phyloP scores from a whole-genome alignment of 2,797 vertebrate species.

The Tinamus major region DNA sequence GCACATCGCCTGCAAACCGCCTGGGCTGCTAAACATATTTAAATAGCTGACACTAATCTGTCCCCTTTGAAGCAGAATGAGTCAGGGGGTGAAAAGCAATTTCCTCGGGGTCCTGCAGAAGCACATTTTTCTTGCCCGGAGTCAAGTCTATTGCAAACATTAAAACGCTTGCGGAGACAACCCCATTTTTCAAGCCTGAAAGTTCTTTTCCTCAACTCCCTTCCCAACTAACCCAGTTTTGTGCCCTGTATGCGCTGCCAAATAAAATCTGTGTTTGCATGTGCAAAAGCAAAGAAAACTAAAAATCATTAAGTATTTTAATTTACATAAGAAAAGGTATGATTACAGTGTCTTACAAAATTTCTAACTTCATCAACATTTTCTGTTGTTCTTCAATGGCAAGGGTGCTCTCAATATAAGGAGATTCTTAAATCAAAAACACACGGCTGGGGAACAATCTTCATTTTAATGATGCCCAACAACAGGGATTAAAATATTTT shows the following conservation, averaged over 20 bases:
- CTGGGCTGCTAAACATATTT: fast-evolving
- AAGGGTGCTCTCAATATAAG: conserved; percentile 29
- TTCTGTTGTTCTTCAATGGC: conserved; percentile 30
- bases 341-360: conserved; percentile 2
- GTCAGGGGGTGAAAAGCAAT: not conserved
- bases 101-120: fast-evolving
- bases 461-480: conserved; percentile 58
- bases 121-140: not conserved
- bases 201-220: not conserved
- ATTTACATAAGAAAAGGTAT: conserved; percentile 23
- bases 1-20: too few species aligned
- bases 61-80: not conserved
- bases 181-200: not conserved
- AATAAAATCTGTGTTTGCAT: not conserved
- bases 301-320: conserved; percentile 3
- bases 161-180: not conserved
- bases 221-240: not conserved
- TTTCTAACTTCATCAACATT: conserved; percentile 49
- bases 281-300: not conserved
- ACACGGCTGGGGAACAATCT: conserved; percentile 44
- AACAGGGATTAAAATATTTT: conserved; percentile 55
- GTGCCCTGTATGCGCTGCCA: not conserved
- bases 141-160: fast-evolving
- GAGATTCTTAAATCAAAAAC: conserved; percentile 57
- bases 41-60: not conserved